Evolutionary conservation across 2,797 vertebrate genomes (phyloP), one percentile per base, ranked within the genome.

Genomic region (Saxicola maurus): DNA sequence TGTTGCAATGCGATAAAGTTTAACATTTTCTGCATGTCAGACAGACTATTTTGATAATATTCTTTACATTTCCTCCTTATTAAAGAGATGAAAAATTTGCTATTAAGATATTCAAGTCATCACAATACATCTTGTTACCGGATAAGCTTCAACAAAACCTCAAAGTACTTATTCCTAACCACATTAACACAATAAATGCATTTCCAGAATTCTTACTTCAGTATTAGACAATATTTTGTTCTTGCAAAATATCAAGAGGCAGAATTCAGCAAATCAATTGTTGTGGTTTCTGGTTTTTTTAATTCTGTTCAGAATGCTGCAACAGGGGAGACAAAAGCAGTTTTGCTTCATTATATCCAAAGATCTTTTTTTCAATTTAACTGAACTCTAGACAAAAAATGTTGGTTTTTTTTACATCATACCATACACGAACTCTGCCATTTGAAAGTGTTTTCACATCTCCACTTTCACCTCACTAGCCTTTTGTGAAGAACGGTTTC

Each of bases 11-110:
- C 24, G 61, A 96, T 95, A 88, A 95, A 96, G 89, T 94, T 94
- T 86, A 95, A 92, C 90, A 77, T 92, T 96, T 96, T 91, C 79
- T 94, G 82, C 86, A 64, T 72, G 90, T 94, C 92, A 93, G 79
- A 94, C 93, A 85, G 92, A 90, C 89, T 87, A 86, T 95, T 94
- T 71, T 96, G 94, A 95, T 96, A 96, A 94, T 91, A 94, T 93
- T 94, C 94, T 95, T 95, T 94, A 93, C 66, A 94, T 89, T 94
- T 94, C 72, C 75, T 92, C 87, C 86, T 90, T 94, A 95, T 93
- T 95, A 95, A 91, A 4, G 2, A 88, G 81, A 95, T 85, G 73
- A 93, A 93, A 92, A 94, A 92, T 38, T 61, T 89, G 66, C 91
- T 95, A 94, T 93, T 93, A 95, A 95, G 85, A 95, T 85, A 94